Evolutionary conservation across 2,797 vertebrate genomes (phyloP).

Genomic region (Anas capensis): DNA sequence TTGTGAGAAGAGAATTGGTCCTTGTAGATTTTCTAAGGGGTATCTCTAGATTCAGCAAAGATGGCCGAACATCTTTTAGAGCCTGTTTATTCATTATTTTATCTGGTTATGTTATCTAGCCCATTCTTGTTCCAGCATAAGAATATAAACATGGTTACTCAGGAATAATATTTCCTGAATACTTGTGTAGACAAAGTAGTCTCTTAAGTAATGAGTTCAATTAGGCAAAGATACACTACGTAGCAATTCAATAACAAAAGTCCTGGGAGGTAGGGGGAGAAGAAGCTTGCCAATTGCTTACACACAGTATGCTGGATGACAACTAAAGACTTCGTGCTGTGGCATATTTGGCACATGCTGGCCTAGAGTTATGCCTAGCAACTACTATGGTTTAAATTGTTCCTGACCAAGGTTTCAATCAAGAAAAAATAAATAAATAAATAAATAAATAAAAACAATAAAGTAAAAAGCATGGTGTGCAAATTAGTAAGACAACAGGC

Average conservation of each 20-base stretch:
- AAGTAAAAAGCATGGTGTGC: neutral
- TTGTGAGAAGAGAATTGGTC: accelerated
- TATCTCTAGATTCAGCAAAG: neutral
- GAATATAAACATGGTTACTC: neutral
- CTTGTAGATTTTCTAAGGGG: neutral
- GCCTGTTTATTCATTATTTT: neutral
- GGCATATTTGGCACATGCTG: conserved; percentile 57
- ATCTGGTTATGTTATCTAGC: neutral
- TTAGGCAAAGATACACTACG: conserved; percentile 59
- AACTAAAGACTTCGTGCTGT: conserved; percentile 44
- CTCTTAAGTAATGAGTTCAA: conserved; percentile 63
- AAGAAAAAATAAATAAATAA: neutral
- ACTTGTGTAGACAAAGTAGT: conserved; percentile 39
- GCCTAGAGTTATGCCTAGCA: conserved; percentile 19
- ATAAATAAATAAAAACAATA: neutral
- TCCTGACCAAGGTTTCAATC: conserved; percentile 36
- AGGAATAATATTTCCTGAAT: conserved; percentile 49
- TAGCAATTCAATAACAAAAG: conserved; percentile 59
- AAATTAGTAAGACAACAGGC: conserved; percentile 41
- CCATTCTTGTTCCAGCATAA: neutral
- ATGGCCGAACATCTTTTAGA: neutral
- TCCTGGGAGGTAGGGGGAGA: conserved; percentile 44
- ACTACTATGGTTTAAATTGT: conserved; percentile 15
- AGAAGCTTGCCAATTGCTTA: conserved; percentile 39
- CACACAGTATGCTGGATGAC: conserved; percentile 46